Conservation (phyloP, 1,140 invertebrate genomes). For the Orussus abietinus region DNA sequence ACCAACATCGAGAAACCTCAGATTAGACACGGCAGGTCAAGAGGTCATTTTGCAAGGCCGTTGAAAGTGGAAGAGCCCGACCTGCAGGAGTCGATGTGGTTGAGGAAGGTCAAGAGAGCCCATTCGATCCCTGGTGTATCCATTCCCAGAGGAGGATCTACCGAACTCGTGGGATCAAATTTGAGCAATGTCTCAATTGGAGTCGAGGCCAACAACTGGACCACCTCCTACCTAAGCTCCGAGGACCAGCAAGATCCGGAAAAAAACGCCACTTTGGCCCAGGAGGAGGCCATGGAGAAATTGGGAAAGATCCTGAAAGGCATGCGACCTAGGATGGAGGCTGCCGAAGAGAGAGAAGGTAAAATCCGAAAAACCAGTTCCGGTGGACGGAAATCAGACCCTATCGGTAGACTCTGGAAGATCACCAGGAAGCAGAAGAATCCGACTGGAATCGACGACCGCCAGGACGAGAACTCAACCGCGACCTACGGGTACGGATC, state of each 20-base stretch:
- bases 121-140: constrained; percentile 16
- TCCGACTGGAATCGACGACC: too few species aligned
- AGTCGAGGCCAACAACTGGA: constrained; percentile 16
- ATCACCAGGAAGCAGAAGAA: too few species aligned
- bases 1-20: constrained; percentile 33
- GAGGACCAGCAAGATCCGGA: constrained; percentile 8
- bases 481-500: too few species aligned
- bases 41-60: constrained; percentile 32
- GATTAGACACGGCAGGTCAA: constrained; percentile 44
- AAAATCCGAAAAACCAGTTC: too few species aligned
- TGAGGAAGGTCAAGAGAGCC: constrained; percentile 8
- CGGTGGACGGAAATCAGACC: too few species aligned
- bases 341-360: not conserved
- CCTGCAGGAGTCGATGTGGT: not conserved
- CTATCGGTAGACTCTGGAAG: too few species aligned
- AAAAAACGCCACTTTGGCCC: not conserved
- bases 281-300: constrained; percentile 4
- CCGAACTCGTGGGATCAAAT: too few species aligned
- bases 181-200: too few species aligned
- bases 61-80: constrained; percentile 19
- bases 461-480: too few species aligned
- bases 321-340: constrained; percentile 1
- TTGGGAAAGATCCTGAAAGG: constrained; percentile 3
- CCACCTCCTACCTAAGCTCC: constrained; percentile 15
- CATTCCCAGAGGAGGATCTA: too few species aligned